Evolutionary conservation across 1,140 invertebrate species (phyloP), one percentile per base, ranked within the genome.

Genomic region (Varroa destructor): DNA sequence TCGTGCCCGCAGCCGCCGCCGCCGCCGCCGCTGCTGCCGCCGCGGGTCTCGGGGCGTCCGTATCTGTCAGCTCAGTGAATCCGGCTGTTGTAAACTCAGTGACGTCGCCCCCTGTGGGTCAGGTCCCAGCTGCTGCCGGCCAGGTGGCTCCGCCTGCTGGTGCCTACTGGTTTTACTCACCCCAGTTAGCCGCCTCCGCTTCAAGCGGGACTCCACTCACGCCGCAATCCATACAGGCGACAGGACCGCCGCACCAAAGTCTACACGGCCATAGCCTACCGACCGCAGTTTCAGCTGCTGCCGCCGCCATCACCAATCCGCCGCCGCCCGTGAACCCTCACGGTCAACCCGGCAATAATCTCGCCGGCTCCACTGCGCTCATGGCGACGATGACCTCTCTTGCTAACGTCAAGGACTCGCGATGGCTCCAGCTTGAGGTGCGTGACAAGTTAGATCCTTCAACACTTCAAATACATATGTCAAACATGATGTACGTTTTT

Each of bases 381-480:
- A 67, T 67, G 8, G 72, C 77, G n/a, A 43, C 76, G 36, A 74
- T 82, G 86, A 93, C 91, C 84, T 94, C 91, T 84, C 85, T 95
- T 78, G 85, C 94, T 74, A 94, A 95, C 83, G 91, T 91, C 77
- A 99, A 99, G 84, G 97, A 99, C 84, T 98, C 95, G 74, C 88
- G 96, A 78, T 99, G 97, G 97, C 86, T 99, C 74, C 96, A 99
- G 80, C 85, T 99, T 79, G 97, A 99, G 61, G 61, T 67, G 40
- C 2, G 61, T 67, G 14, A 12, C 1, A 1, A 8, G 46, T 51
- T 51, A 51, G 3, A 51, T 8, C 46, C 46, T 51, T 8, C 3
- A 51, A 51, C 46, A 51, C 8, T 51, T 51, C 46, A 8, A 51
- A 8, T 51, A 51, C 8, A 8, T 51, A 3, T 51, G 8, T 8